Conservation (phyloP, 2,888 invertebrate genomes). For the Parnassius smintheus region DNA sequence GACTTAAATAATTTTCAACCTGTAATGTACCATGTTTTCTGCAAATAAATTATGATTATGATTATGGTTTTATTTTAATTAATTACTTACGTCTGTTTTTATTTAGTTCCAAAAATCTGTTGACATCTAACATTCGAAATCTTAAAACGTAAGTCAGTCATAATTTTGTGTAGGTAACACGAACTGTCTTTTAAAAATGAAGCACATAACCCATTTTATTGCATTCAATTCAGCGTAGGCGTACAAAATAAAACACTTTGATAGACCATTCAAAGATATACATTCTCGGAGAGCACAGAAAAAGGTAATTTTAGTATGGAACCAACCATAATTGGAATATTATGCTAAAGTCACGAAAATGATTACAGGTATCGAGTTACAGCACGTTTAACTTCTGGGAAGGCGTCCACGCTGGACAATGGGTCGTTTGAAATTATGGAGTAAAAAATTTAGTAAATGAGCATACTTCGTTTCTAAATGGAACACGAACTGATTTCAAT, state of each 20-base stretch:
- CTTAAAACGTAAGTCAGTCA: too few species aligned
- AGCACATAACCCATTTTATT: neutral
- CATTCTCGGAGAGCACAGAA: constrained; percentile 1
- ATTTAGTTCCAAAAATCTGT: too few species aligned
- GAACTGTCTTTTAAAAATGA: too few species aligned
- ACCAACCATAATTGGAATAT: constrained; percentile 35
- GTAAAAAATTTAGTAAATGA: constrained; percentile 7
- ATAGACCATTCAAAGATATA: constrained; percentile 18
- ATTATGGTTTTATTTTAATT: too few species aligned
- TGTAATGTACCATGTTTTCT: too few species aligned
- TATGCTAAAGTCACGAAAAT: constrained; percentile 37
- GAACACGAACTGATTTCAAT: constrained; percentile 2
- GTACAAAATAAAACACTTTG: constrained; percentile 8
- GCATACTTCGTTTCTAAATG: constrained; percentile 11
- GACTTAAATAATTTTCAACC: too few species aligned
- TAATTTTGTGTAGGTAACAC: too few species aligned
- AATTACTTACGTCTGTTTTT: too few species aligned
- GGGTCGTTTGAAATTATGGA: constrained; percentile 9
- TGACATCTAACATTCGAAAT: too few species aligned
- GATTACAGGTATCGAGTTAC: constrained; percentile 31
- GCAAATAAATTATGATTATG: too few species aligned
- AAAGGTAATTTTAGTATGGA: constrained; percentile 23
- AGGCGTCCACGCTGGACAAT: constrained; percentile 26
- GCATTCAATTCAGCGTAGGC: neutral
- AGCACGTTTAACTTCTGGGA: constrained; percentile 29